A percentile compares a stretch with the other conserved stretches of the same genome.
These are phyloP conservation scores for Phrynosoma blainvillii DNA, from an alignment of 2,113 vertebrate species.

Conservation along the genomic window DNA sequence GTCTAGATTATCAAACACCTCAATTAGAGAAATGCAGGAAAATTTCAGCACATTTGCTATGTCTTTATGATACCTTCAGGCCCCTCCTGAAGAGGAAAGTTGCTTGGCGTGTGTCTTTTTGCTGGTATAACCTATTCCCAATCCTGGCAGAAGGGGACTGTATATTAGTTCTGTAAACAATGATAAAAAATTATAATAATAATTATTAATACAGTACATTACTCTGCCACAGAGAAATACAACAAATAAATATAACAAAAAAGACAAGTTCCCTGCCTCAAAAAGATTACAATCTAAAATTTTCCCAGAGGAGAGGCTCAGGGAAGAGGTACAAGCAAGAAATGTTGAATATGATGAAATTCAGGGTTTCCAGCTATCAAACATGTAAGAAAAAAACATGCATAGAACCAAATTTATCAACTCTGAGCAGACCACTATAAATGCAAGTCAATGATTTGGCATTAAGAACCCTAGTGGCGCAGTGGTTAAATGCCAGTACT, in stretches of 20 bases:
- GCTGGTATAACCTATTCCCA: constrained; percentile 81
- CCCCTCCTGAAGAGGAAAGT: constrained; percentile 93
- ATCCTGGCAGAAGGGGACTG: constrained; percentile 73
- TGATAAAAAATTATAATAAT: background rate
- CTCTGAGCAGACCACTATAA: background rate
- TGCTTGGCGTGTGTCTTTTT: constrained; percentile 91
- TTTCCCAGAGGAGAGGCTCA: background rate
- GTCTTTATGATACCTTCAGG: constrained; percentile 82
- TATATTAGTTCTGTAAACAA: constrained; percentile 74
- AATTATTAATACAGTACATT: background rate
- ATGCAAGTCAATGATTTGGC: background rate
- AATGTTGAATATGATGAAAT: background rate
- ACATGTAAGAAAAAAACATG: no score
- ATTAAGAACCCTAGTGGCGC: background rate
- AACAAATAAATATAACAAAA: background rate
- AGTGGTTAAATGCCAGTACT: no score
- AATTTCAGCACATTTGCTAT: no score
- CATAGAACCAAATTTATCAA: background rate
- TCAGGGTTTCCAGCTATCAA: background rate
- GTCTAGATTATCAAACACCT: background rate
- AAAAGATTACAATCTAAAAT: background rate
- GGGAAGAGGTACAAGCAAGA: background rate
- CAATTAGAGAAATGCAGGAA: background rate
- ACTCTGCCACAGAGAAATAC: background rate
- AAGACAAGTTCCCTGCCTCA: background rate